Evolutionary conservation across 2,888 invertebrate species (phyloP).

Genomic region (Megastigmus dorsalis): DNA sequence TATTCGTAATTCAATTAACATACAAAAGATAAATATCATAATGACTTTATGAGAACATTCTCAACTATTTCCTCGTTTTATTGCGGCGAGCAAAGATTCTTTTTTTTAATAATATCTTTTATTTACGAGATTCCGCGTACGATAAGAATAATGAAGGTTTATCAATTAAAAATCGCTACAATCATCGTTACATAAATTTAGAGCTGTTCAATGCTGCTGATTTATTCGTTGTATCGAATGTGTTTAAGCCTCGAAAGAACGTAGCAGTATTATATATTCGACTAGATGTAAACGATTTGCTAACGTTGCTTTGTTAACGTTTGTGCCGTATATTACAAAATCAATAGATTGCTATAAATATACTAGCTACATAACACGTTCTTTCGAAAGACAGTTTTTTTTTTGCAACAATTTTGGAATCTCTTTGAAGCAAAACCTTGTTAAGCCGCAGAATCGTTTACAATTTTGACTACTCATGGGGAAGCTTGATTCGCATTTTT

Average conservation of each 20-base stretch:
- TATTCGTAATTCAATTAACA: conserved; percentile 63
- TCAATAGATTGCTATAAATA: not conserved
- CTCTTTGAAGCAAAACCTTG: not conserved
- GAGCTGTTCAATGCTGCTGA: conserved; percentile 17
- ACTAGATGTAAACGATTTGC: not conserved
- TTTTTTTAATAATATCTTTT: not conserved
- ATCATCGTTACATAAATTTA: not conserved
- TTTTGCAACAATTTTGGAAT: conserved; percentile 13
- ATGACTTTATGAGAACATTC: conserved; percentile 15
- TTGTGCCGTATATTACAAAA: conserved; percentile 21
- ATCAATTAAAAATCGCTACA: not conserved
- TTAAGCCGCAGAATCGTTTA: conserved; percentile 2
- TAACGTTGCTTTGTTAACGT: not conserved
- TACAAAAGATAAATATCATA: conserved; percentile 65
- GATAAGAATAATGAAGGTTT: conserved; percentile 17
- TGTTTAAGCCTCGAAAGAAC: conserved; percentile 26
- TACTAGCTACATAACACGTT: conserved; percentile 15
- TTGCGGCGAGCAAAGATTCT: conserved; percentile 30
- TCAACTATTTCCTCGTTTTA: conserved; percentile 21
- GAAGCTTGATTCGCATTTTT: too few species aligned
- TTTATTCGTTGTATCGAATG: conserved; percentile 45
- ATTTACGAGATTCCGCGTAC: not conserved
- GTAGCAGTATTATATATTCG: not conserved
- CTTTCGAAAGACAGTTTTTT: conserved; percentile 10
- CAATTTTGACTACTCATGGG: not conserved